These are phyloP conservation scores for Bombus balteatus DNA, from an alignment of 1,140 invertebrate species.

Conservation along the genomic window DNA sequence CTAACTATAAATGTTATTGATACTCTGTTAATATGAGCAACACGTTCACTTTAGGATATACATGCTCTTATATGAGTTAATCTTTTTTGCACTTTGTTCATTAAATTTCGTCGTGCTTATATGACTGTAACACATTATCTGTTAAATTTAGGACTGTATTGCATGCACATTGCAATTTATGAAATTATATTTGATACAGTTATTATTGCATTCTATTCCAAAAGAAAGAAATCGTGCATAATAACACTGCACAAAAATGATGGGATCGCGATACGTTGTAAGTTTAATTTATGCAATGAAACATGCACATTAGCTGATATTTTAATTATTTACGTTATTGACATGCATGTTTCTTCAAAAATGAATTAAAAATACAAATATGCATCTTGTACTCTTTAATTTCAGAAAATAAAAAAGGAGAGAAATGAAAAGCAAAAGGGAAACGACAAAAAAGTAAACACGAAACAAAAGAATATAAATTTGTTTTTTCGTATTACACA, in stretches of 20 bases:
- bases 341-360: background rate
- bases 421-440: background rate
- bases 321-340: background rate
- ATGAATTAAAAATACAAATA: background rate
- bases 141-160: background rate
- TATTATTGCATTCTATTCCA: background rate
- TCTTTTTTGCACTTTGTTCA: constrained; percentile 4
- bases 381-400: background rate
- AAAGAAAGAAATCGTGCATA: background rate
- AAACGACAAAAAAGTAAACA: background rate
- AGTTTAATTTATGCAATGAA: background rate
- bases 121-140: background rate
- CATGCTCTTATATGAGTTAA: background rate
- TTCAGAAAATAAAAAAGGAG: background rate
- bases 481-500: background rate
- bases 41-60: background rate
- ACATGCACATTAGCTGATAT: background rate
- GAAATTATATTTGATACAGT: background rate
- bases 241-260: background rate
- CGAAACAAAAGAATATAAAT: background rate
- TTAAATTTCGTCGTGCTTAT: background rate
- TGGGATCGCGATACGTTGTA: background rate
- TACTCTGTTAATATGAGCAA: background rate
- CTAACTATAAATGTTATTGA: background rate
- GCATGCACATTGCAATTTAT: background rate